Base-by-base conservation (phyloP, 2,797 vertebrate genomes). In the Tenualosa thibaudeaui region DNA sequence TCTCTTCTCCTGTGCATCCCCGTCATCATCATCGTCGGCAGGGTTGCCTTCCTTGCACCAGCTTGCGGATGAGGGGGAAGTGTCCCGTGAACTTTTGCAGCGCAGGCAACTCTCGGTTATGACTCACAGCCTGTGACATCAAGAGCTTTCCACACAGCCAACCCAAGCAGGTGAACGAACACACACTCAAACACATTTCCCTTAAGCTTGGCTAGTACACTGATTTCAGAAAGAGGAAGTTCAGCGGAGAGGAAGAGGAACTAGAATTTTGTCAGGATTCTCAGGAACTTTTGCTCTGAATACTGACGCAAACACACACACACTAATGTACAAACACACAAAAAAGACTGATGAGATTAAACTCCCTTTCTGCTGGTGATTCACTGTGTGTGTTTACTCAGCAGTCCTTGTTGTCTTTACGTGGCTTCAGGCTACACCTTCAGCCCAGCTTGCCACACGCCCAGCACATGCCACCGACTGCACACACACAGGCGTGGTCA, bases 381-480 rank as follows among this genome's bases (percentile, higher is more conserved):
- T 68, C 24, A 68, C 10, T 85, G 51, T 6, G 75, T 53, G 78
- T 26, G 84, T 81, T n/a, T 60, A 43, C 31, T 43, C 68, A 43
- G 37, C 37, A 43, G 68, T 6, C 13, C 17, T 75, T 40, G 65
- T 19, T 7, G 15, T 40, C 0, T 17, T 43, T 17, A 37, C 17
- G 37, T 43, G 43, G 68, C 68, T 75, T 8, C 68, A 75, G 68
- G 68, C 13, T 6, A 75, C 13, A 75, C 8, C 19, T 75, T 15
- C 12, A 15, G 31, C 31, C 3, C 5, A 19, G 68, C 37, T 17
- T 75, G 68, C 68, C 37, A 43, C 68, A 75, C 68, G 15, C 37
- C 13, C 68, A 75, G 37, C 31, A 37, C 15, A 17, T 75, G 68
- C 68, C 31, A 37, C 9, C 1, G 68, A 31, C 31, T 8, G 37